Evolutionary conservation across 2,888 invertebrate species (phyloP).

Genomic region (Caenorhabditis sp.): DNA sequence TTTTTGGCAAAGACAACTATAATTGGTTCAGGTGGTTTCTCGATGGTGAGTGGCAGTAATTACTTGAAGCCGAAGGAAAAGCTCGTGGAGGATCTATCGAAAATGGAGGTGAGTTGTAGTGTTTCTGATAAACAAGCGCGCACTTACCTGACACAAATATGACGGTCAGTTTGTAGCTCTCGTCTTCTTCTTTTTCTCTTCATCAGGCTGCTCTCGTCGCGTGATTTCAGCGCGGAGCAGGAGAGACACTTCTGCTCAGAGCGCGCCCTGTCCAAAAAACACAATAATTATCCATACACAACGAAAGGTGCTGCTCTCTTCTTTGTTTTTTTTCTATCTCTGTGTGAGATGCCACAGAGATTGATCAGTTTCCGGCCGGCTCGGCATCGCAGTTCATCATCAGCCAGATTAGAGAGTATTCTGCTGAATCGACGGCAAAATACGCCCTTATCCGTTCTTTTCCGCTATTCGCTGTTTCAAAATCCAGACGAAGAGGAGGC

Average conservation of each 20-base stretch:
- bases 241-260: constrained; percentile 16
- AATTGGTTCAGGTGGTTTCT: constrained; percentile 35
- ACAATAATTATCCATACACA: constrained; percentile 46
- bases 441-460: constrained; percentile 10
- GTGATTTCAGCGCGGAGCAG: constrained; percentile 34
- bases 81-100: background rate
- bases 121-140: background rate
- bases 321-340: background rate
- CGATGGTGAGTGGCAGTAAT: constrained; percentile 46
- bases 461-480: constrained; percentile 29
- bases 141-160: background rate
- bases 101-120: constrained; percentile 46
- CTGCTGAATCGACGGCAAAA: constrained; percentile 13
- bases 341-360: constrained; percentile 29
- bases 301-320: constrained; percentile 20
- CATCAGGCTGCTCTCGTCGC: constrained; percentile 27
- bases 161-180: constrained; percentile 30
- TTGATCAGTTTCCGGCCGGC: constrained; percentile 38
- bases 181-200: constrained; percentile 20
- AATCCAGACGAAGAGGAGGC: constrained; percentile 1
- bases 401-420: constrained; percentile 36
- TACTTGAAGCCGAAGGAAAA: constrained; percentile 26
- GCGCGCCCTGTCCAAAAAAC: constrained; percentile 38
- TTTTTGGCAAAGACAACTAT: background rate
- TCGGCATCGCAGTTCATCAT: constrained; percentile 7